Conservation (phyloP, 2,113 vertebrate genomes). For the Artemisiospiza belli region DNA sequence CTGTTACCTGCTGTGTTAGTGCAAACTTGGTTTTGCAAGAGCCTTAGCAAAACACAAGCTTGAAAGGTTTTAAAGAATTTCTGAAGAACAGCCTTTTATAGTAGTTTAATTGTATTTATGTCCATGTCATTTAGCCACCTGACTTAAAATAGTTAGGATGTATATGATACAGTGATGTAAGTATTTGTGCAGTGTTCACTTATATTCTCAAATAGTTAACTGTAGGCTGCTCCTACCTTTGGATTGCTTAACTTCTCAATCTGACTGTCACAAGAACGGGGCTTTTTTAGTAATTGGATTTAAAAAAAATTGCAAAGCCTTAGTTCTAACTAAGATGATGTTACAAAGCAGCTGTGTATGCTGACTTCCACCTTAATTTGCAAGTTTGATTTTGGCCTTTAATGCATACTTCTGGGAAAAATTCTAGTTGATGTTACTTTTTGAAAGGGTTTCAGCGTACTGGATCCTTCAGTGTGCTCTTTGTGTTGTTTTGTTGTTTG, state of each 20-base stretch:
- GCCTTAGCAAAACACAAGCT: neutral
- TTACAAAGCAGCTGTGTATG: neutral
- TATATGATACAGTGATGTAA: neutral
- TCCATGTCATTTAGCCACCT: neutral
- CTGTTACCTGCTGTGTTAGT: neutral
- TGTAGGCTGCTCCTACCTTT: neutral
- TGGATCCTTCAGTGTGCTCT: neutral
- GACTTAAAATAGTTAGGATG: neutral
- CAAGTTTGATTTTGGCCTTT: neutral
- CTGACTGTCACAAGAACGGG: neutral
- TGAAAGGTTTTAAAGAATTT: neutral
- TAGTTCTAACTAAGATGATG: neutral
- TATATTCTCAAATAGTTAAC: neutral
- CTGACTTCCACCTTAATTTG: neutral
- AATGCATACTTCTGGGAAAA: neutral
- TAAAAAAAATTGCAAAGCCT: neutral
- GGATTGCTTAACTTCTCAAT: neutral
- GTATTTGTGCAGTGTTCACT: neutral
- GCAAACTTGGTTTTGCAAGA: neutral
- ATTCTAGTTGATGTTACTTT: neutral
- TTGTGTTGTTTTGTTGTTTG: neutral
- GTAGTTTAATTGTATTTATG: neutral
- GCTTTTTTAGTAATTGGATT: neutral
- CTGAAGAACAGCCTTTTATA: neutral
- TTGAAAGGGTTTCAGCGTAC: neutral